Conservation (phyloP, 2,888 invertebrate genomes). For the Gymnosoma rotundatum region DNA sequence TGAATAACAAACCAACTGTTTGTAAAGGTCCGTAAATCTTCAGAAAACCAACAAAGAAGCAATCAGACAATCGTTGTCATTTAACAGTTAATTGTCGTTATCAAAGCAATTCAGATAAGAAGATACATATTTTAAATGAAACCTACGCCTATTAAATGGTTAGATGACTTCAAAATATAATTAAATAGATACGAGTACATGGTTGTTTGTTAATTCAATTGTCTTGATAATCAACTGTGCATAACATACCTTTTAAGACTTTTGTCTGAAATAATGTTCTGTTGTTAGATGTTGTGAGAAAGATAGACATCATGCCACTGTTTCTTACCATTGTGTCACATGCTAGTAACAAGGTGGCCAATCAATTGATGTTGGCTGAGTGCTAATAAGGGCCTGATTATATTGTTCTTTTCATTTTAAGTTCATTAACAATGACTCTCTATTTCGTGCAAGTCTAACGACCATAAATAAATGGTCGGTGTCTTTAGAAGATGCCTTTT, state of each 20-base stretch:
- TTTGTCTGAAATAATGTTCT: not conserved
- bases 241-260: conserved; percentile 43
- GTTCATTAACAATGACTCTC: conserved; percentile 14
- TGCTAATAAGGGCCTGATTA: conserved; percentile 26
- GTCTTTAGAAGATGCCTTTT: conserved; percentile 39
- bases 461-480: conserved; percentile 48
- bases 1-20: conserved; percentile 49
- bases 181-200: conserved; percentile 11
- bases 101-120: conserved; percentile 58
- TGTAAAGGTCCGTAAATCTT: not conserved
- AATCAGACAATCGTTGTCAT: conserved; percentile 57
- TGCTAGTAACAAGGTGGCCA: conserved; percentile 55
- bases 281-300: not conserved
- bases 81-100: conserved; percentile 66
- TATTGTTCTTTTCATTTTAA: not conserved
- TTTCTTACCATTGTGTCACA: conserved; percentile 45
- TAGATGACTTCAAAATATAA: conserved; percentile 1
- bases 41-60: conserved; percentile 31
- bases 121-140: conserved; percentile 30
- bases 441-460: conserved; percentile 30
- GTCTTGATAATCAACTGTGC: conserved; percentile 45
- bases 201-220: conserved; percentile 35
- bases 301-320: conserved; percentile 44
- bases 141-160: conserved; percentile 57
- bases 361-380: conserved; percentile 21